A percentile compares a stretch with the other conserved stretches of the same genome.
Evolutionary conservation across 2,888 invertebrate genomes (phyloP).

Genomic region (Melieria picta): DNA sequence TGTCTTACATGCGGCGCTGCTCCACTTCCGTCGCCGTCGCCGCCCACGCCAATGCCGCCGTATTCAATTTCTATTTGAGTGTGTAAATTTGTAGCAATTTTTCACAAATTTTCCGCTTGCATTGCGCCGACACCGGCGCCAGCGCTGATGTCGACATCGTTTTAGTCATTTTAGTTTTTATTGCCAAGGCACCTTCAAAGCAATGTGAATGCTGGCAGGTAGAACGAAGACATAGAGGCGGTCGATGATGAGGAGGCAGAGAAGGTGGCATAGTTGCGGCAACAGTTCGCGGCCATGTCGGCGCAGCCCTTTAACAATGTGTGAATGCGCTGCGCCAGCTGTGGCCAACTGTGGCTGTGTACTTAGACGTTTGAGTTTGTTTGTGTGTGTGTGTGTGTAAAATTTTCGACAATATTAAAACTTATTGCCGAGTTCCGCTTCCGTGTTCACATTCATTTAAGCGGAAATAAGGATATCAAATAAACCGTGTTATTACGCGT

Average conservation of each 20-base stretch:
- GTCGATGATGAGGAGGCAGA: too few species aligned
- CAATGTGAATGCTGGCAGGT: too few species aligned
- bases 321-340: slow-evolving; percentile 16
- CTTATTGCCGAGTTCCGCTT: slow-evolving; percentile 43
- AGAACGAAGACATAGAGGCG: too few species aligned
- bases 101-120: too few species aligned
- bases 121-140: too few species aligned
- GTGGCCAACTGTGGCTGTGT: too few species aligned
- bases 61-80: not conserved
- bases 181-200: too few species aligned
- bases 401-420: slow-evolving; percentile 22
- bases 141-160: too few species aligned
- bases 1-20: not conserved
- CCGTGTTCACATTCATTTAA: slow-evolving; percentile 42
- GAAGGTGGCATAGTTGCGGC: too few species aligned
- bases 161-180: too few species aligned
- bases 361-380: not conserved
- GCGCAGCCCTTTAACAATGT: not conserved
- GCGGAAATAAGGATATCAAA: slow-evolving; percentile 47
- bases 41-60: not conserved
- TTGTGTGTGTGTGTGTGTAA: not conserved
- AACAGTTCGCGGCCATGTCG: too few species aligned
- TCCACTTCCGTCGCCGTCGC: not conserved
- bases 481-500: slow-evolving; percentile 42
- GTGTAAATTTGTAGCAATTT: too few species aligned